These are phyloP conservation scores for Phenganax marumi DNA, from an alignment of 92 coral and sea anemone genomes.

Conservation along the genomic window DNA sequence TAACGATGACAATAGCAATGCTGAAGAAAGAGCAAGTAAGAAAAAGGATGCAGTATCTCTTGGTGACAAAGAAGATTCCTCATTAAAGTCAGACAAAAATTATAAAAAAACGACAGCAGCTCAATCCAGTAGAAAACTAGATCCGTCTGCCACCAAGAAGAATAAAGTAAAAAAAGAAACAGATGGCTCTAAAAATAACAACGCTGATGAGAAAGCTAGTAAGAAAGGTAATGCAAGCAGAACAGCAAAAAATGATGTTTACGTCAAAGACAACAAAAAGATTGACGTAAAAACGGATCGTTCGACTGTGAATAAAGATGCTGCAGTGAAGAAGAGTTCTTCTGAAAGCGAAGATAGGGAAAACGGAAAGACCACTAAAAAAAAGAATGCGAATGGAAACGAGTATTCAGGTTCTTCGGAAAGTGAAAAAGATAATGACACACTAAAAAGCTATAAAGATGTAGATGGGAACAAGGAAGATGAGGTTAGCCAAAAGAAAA, in stretches of 20 bases:
- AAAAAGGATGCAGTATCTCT: not conserved
- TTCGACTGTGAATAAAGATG: not conserved
- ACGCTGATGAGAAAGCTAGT: not conserved
- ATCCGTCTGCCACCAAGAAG: not conserved
- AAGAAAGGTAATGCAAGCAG: not conserved
- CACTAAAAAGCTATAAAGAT: not conserved
- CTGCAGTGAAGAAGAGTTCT: not conserved
- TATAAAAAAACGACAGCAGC: not conserved
- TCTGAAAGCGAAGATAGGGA: not conserved
- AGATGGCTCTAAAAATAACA: not conserved
- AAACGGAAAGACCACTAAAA: not conserved
- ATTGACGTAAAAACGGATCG: not conserved
- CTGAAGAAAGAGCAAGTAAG: slow-evolving; percentile 4
- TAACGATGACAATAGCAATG: not conserved
- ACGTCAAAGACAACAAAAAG: not conserved
- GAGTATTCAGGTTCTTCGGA: not conserved
- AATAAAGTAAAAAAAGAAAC: not conserved
- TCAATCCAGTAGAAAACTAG: not conserved
- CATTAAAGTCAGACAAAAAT: not conserved
- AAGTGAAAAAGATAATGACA: not conserved
- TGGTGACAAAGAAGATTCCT: not conserved
- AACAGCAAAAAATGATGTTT: not conserved
- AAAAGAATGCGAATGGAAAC: not conserved
- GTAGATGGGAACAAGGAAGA: not conserved
- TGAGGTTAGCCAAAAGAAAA: not conserved